Percentiles rank a stretch among this genome's conserved stretches.
Evolutionary conservation across 1,140 invertebrate genomes (phyloP).

Genomic region (Polypedilum pembai): DNA sequence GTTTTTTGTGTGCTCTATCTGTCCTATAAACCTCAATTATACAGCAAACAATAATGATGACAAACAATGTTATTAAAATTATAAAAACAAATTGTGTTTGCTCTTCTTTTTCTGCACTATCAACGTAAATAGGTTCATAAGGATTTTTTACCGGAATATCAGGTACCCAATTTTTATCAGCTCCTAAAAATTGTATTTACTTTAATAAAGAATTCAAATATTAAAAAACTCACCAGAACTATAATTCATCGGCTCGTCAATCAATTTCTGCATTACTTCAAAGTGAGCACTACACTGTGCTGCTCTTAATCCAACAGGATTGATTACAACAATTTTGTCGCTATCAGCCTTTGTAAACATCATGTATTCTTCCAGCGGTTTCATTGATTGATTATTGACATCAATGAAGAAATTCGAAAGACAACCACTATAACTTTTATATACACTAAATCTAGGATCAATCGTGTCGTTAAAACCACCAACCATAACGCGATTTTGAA

Average conservation of each 20-base stretch:
- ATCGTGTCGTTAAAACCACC: conserved; percentile 72
- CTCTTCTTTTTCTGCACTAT: conserved; percentile 65
- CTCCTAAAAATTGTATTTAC: conserved; percentile 46
- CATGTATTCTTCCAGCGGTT: conserved; percentile 82
- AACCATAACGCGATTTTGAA: conserved; percentile 72
- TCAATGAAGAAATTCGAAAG: conserved; percentile 69
- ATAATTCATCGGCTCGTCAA: conserved; percentile 56
- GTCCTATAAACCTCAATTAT: conserved; percentile 57
- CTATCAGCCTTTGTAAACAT: conserved; percentile 70
- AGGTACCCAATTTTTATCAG: conserved; percentile 69
- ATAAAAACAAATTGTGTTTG: conserved; percentile 67
- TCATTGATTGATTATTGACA: conserved; percentile 71
- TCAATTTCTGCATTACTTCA: conserved; percentile 53
- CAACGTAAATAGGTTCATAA: conserved; percentile 63
- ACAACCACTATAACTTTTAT: conserved; percentile 80
- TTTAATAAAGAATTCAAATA: neutral
- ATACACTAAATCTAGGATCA: conserved; percentile 67
- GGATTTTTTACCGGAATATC: conserved; percentile 65
- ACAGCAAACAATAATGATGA: conserved; percentile 56
- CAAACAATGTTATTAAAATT: conserved; percentile 58
- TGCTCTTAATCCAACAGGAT: conserved; percentile 71
- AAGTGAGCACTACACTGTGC: conserved; percentile 72
- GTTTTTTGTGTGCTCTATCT: conserved; percentile 56
- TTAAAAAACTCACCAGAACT: conserved; percentile 46
- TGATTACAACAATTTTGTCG: conserved; percentile 71